phyloP scores from a whole-genome alignment of 2,113 vertebrate species.

The Gnathonemus longibarbis region DNA sequence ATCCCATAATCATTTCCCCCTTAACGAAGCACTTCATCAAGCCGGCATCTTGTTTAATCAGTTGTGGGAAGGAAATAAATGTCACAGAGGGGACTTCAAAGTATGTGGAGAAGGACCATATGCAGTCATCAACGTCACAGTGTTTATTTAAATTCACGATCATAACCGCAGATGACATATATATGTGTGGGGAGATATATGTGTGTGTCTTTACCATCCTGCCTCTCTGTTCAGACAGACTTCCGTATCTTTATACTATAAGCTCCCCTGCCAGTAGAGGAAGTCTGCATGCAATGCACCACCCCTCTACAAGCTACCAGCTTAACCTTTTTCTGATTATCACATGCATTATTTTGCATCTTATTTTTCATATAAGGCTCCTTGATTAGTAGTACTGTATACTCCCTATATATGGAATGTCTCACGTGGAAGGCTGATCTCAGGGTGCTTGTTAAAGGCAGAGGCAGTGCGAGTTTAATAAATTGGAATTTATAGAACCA shows the following conservation, averaged over 20 bases:
- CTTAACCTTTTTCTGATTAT: not conserved
- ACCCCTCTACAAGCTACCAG: not conserved
- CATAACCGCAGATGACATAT: not conserved
- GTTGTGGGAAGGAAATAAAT: slow-evolving; percentile 1
- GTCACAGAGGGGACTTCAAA: not conserved
- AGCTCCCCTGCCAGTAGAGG: not conserved
- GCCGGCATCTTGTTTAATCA: slow-evolving; percentile 10
- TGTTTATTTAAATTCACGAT: not conserved
- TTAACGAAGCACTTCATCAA: slow-evolving; percentile 7
- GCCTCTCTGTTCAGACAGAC: not conserved
- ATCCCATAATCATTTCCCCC: slow-evolving; percentile 3
- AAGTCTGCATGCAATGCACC: not conserved
- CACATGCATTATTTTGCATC: not conserved
- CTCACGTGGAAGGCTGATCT: not conserved
- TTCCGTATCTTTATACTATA: not conserved
- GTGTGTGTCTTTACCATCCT: not conserved
- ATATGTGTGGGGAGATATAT: not conserved
- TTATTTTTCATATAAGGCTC: not conserved
- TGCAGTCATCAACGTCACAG: not conserved
- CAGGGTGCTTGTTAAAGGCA: not conserved
- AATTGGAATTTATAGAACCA: slow-evolving; percentile 23
- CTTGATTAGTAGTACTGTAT: not conserved
- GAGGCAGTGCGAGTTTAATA: slow-evolving; percentile 11
- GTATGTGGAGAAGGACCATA: not conserved
- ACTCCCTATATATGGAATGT: not conserved